Evolutionary conservation across 2,888 invertebrate species (phyloP), one percentile per base, ranked within the genome.

Genomic region (Ormia ochracea): DNA sequence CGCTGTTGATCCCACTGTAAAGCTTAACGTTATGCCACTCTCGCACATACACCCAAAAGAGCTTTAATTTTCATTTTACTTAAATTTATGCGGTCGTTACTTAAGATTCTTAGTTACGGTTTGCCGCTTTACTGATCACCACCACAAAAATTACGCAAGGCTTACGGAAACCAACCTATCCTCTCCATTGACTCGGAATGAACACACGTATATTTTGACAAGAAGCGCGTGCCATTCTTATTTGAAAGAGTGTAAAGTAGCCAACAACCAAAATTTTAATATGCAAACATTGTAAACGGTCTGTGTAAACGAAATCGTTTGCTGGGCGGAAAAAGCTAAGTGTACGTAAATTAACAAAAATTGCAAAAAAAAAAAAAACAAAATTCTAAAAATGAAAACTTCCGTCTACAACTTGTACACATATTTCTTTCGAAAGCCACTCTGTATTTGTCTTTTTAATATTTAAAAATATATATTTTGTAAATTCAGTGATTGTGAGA

Each of bases 91-190:
- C 56, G 26, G 68, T 65, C 73, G 76, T 80, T 80, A 80, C 80
- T 80, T 76, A 80, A 80, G 74, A 74, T 82, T 79, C 82, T 82
- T 82, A 79, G 82, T 82, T 82, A 79, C 79, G 77, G 79, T 81
- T 76, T 76, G 79, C 65, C 79, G 81, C 75, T 82, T 77, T 77
- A 74, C 73, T 66, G 82, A 82, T 79, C 79, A 79, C 50, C 59
- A 72, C 48, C 10, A n/a, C 43, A 33, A n/a, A 33, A 36, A 48
- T 59, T 56, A 69, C 45, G 41, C 36, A 52, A 54, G 45, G 28
- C 17, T 61, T 45, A 38, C 1, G 50, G 4, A 33, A 59, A 58
- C n/a, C 21, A 43, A 61, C 21, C 48, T 70, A 52, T 21, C 3
- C 28, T 33, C 2, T 33, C 17, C 12, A 31, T 48, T 28, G 28